A percentile compares a stretch with the other conserved stretches of the same genome.
Conservation (phyloP, 2,113 vertebrate genomes). For the Rhineura floridana region DNA sequence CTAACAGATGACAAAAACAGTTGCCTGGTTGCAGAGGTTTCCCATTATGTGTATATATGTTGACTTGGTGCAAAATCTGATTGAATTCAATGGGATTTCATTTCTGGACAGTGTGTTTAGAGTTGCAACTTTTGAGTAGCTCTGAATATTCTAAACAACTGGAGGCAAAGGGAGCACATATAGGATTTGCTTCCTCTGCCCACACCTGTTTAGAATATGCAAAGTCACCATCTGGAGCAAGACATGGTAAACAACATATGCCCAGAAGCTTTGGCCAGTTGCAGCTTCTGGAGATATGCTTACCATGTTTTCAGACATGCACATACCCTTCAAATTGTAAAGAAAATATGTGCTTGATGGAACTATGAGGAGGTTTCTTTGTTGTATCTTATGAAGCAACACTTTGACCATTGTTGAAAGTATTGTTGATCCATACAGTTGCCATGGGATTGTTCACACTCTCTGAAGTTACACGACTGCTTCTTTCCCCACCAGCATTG, state of each 20-base stretch:
- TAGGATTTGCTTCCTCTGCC: background rate
- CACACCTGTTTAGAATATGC: background rate
- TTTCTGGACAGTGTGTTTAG: background rate
- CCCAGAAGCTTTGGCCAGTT: background rate
- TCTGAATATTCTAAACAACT: background rate
- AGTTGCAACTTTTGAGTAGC: background rate
- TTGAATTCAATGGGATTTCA: background rate
- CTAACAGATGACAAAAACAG: constrained; percentile 24
- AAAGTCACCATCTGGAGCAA: background rate
- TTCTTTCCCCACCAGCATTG: too few species aligned
- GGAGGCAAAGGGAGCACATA: background rate
- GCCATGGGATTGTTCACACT: too few species aligned
- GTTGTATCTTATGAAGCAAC: too few species aligned
- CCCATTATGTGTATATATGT: background rate
- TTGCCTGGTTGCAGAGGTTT: background rate
- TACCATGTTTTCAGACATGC: background rate
- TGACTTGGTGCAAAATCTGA: background rate
- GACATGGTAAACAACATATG: background rate
- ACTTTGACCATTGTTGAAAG: too few species aligned
- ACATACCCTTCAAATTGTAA: too few species aligned
- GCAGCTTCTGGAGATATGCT: background rate
- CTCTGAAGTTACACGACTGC: too few species aligned
- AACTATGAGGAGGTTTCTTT: too few species aligned
- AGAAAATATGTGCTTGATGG: too few species aligned
- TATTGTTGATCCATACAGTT: too few species aligned